Evolutionary conservation across 1,140 invertebrate genomes (phyloP).

Genomic region (Atopsyche davidsoni): DNA sequence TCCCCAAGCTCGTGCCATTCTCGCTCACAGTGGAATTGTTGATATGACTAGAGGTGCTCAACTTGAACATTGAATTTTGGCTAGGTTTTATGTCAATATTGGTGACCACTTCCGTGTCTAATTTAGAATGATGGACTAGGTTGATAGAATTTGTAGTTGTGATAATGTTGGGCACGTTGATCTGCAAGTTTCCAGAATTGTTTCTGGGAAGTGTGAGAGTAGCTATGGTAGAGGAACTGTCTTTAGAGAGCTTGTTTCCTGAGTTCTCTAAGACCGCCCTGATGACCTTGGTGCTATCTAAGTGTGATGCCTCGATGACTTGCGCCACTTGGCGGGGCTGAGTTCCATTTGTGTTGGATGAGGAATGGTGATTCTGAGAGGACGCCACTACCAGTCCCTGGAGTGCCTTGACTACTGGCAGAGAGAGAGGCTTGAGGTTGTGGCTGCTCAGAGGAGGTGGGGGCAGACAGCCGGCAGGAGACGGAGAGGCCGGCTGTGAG

Average conservation of each 20-base stretch:
- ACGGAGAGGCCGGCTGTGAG: conserved; percentile 8
- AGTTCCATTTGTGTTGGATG: not conserved
- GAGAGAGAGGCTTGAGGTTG: conserved; percentile 17
- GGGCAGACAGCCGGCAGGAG: conserved; percentile 1
- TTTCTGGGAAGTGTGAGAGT: conserved; percentile 41
- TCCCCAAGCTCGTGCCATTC: conserved; percentile 9
- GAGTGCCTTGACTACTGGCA: conserved; percentile 24
- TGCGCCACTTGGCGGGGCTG: conserved; percentile 7
- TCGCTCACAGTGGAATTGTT: conserved; percentile 4
- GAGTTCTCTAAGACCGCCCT: conserved; percentile 29
- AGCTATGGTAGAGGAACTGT: conserved; percentile 32
- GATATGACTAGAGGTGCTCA: conserved; percentile 8
- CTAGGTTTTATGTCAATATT: conserved; percentile 11
- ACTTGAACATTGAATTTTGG: conserved; percentile 12
- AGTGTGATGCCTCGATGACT: conserved; percentile 14
- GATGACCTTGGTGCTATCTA: conserved; percentile 39
- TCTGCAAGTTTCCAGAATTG: conserved; percentile 35
- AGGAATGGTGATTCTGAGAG: conserved; percentile 16
- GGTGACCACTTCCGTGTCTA: conserved; percentile 3
- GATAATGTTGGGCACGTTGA: conserved; percentile 31
- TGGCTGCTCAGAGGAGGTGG: conserved; percentile 28
- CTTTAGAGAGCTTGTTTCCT: conserved; percentile 32
- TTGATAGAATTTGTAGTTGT: conserved; percentile 4
- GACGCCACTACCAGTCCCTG: conserved; percentile 23
- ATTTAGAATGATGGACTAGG: conserved; percentile 10